Base-by-base conservation (phyloP, 2,888 invertebrate species). In the Caenorhabditis sp. region DNA sequence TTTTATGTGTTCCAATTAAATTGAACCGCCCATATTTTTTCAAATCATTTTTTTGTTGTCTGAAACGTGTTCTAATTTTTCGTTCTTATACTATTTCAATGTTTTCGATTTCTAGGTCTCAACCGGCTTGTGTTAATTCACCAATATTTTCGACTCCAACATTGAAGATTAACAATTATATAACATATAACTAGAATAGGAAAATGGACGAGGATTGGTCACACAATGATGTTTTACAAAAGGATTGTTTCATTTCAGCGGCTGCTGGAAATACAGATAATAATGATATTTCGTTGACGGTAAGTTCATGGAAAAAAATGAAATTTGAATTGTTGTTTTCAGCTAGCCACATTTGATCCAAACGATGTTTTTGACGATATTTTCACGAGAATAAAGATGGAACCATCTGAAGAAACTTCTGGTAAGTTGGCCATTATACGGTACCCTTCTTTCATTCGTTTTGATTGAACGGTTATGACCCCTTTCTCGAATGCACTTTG, bases 201-300 rank as follows among this genome's bases (percentile, higher is more conserved):
- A 59, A 26, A 62, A 76, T 80, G 77, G 78, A 80, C n/a, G 80
- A 80, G 36, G 80, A 80, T 65, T 80, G 80, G 80, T 27, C 62
- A 50, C 50, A 59, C 6, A 65, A 43, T 23, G 69, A 62, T 23
- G 58, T 66, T 27, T 51, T 78, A 17, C 66, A 75, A 51, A 77
- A 78, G 53, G 80, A 80, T 67, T 69, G 73, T 55, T 69, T 80
- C 53, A 75, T 80, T 21, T 80, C 74, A n/a, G 62, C 59, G 12
- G 66, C 58, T 5, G 43, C 59, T n/a, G 23, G 19, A 21, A 43
- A 14, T 59, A 17, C n/a, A 6, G 59, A 43, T 26, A 4, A 51
- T 14, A 36, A 58, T 36, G 57, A 58, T 58, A 19, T 36, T 17
- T 2, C 36, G 4, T 36, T 58, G 17, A 17, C 19, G 31, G 57